Evolutionary conservation across 2,888 invertebrate species (phyloP), one percentile per base, ranked within the genome.

Genomic region (Synanthedon andrenaeformis): DNA sequence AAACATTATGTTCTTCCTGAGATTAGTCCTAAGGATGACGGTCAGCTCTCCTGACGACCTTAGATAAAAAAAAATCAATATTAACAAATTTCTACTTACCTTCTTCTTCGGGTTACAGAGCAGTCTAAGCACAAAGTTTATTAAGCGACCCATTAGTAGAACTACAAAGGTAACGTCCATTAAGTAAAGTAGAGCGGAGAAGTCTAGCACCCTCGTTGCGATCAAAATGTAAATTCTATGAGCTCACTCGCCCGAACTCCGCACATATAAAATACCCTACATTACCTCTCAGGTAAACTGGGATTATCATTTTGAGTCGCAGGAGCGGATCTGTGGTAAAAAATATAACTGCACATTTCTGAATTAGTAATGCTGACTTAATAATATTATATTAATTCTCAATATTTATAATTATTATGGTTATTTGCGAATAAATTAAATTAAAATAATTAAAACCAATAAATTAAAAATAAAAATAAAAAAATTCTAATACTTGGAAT

Each of bases 141-240:
- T 45, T 45, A 45, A 45, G 51, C 23, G 48, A 14, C 14, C 23
- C 49, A 19, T 51, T 51, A 28, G 51, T 11, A 51, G 35, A 50
- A 14, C 28, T 35, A 28, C 51, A 51, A 51, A 19, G 19, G 51
- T 51, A 23, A 23, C 50, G 19, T 28, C 35, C 12, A 45, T 14
- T 45, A 45, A 45, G 45, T 10, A 52, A 56, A 53, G 42, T 52
- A 53, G 52, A 35, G 42, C 28, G 49, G 42, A 45, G 45, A 42
- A 52, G 41, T 53, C 48, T 53, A 45, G 50, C 45, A 45, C n/a
- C 45, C 35, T 53, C 42, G 52, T 55, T 57, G 56, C 57, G 57
- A 59, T 62, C 60, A 60, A 59, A 62, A 62, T 62, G 62, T 58
- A 62, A 62, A 62, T 62, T 55, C 56, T 57, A 59, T 55, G 59